Evolutionary conservation across 2,797 vertebrate species (phyloP).

Genomic region (Tinamus major): DNA sequence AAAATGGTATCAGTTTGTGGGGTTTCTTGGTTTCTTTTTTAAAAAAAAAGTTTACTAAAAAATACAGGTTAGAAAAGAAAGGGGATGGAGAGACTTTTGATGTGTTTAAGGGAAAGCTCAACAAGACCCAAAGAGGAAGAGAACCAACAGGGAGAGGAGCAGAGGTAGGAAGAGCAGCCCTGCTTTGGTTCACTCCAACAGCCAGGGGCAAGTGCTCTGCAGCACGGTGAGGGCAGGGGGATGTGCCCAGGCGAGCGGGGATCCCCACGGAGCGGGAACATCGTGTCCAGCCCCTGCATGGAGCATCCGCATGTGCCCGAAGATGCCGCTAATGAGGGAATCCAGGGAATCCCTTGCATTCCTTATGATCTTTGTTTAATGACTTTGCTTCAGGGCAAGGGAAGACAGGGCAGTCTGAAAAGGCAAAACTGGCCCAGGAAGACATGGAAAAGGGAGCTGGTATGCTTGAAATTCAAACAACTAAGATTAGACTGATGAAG

Average conservation of each 20-base stretch:
- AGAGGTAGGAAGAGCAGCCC: constrained; percentile 14
- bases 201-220: background rate
- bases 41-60: background rate
- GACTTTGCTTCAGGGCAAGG: background rate
- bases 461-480: fast-evolving
- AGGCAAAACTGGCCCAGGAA: background rate
- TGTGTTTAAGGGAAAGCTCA: background rate
- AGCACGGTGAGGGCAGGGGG: background rate
- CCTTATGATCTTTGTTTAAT: constrained; percentile 50
- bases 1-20: background rate
- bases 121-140: background rate
- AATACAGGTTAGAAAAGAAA: background rate
- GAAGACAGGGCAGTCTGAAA: background rate
- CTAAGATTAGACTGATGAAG: background rate
- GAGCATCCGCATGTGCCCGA: fast-evolving
- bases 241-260: background rate
- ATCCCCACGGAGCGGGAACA: background rate
- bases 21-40: background rate
- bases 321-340: constrained; percentile 9
- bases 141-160: background rate
- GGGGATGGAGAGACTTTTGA: background rate
- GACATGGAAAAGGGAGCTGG: background rate
- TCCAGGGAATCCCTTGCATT: background rate
- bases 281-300: background rate
- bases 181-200: background rate